Evolutionary conservation across 2,888 invertebrate species (phyloP).

Genomic region (Villa cingulata): DNA sequence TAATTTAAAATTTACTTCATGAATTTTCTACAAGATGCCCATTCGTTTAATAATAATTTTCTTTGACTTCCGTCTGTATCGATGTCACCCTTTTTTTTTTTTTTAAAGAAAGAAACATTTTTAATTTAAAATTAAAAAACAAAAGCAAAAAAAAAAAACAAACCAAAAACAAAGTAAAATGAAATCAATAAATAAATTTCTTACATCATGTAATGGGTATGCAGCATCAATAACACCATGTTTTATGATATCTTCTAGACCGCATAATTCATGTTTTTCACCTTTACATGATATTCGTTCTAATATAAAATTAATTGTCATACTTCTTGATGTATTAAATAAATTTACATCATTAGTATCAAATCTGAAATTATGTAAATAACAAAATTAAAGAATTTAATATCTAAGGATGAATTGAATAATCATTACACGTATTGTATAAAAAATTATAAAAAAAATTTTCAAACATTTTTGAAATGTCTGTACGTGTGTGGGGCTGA

Average conservation of each 20-base stretch:
- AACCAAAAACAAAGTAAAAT: no score
- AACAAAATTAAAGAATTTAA: no score
- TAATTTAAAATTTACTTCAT: constrained; percentile 43
- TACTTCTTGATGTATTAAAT: constrained; percentile 51
- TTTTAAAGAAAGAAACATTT: no score
- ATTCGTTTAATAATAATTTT: constrained; percentile 49
- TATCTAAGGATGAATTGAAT: no score
- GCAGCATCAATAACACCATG: constrained; percentile 54
- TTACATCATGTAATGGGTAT: constrained; percentile 64
- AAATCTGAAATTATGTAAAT: no score
- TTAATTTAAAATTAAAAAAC: no score
- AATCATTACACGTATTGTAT: no score
- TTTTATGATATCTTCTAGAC: constrained; percentile 51
- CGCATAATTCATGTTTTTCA: constrained; percentile 42
- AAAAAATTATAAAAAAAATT: constrained; percentile 4
- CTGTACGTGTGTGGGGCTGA: no score
- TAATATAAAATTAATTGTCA: constrained; percentile 61
- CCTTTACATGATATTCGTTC: constrained; percentile 45
- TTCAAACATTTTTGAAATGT: no score
- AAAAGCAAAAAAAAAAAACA: no score
- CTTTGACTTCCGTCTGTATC: constrained; percentile 37
- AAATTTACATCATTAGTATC: constrained; percentile 51
- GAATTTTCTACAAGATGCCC: constrained; percentile 56
- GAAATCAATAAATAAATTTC: constrained; percentile 15
- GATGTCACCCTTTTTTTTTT: constrained; percentile 46